A percentile compares a stretch with the other conserved stretches of the same genome.
Conservation (phyloP, 2,888 invertebrate species). For the Beris morrisii region DNA sequence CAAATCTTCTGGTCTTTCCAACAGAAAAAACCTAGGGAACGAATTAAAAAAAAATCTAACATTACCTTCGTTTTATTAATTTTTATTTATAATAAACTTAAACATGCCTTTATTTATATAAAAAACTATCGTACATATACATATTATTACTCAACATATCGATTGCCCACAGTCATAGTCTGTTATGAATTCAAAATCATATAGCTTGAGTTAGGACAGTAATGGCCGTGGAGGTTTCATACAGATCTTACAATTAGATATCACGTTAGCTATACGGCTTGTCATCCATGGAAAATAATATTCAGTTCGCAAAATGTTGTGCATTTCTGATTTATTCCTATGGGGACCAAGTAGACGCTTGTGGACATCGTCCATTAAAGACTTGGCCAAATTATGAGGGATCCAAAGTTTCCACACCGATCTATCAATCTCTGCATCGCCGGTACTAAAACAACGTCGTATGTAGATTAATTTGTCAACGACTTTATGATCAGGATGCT, state of each 20-base stretch:
- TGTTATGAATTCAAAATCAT: too few species aligned
- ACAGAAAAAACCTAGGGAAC: too few species aligned
- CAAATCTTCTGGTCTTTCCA: too few species aligned
- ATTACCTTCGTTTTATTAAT: too few species aligned
- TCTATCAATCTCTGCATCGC: background rate
- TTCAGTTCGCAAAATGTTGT: background rate
- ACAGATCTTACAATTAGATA: background rate
- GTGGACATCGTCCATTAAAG: background rate
- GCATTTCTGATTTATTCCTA: background rate
- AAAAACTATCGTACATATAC: too few species aligned
- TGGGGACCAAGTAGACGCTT: background rate
- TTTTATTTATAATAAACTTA: too few species aligned
- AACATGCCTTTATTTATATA: too few species aligned
- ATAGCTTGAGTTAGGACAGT: too few species aligned
- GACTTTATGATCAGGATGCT: slow-evolving; percentile 7
- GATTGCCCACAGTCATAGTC: too few species aligned
- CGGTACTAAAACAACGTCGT: background rate
- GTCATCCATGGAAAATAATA: slow-evolving; percentile 11
- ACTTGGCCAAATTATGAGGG: background rate
- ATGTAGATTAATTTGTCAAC: background rate
- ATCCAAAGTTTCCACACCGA: slow-evolving; percentile 10
- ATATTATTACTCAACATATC: too few species aligned
- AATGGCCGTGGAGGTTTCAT: background rate
- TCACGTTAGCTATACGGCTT: background rate
- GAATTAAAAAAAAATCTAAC: too few species aligned